Evolutionary conservation across 2,888 invertebrate species (phyloP).

Genomic region (Caenorhabditis sinica): DNA sequence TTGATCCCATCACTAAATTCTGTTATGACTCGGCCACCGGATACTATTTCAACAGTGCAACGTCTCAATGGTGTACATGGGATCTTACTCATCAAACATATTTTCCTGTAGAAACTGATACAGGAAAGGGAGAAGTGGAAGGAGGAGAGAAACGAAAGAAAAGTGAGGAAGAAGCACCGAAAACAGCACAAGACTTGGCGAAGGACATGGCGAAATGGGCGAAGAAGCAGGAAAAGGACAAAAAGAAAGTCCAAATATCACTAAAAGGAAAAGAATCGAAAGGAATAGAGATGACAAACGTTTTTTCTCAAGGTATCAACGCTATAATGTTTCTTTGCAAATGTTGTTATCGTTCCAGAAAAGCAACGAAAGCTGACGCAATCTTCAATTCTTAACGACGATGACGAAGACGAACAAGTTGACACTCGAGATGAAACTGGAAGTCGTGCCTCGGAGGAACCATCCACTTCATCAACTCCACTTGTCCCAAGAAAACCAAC

Average conservation of each 20-base stretch:
- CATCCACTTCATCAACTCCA: slow-evolving; percentile 24
- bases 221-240: slow-evolving; percentile 96
- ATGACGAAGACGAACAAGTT: slow-evolving; percentile 48
- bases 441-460: slow-evolving; percentile 28
- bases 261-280: slow-evolving; percentile 64
- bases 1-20: slow-evolving; percentile 93
- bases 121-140: slow-evolving; percentile 20
- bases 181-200: slow-evolving; percentile 81
- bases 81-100: slow-evolving; percentile 86
- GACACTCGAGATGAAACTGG: slow-evolving; percentile 4
- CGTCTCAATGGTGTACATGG: slow-evolving; percentile 96
- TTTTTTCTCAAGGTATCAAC: slow-evolving; percentile 55
- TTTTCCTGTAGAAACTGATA: slow-evolving; percentile 69
- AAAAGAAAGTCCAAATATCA: slow-evolving; percentile 84
- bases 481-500: slow-evolving; percentile 13
- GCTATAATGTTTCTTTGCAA: not conserved
- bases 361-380: slow-evolving; percentile 28
- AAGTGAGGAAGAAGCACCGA: slow-evolving; percentile 76
- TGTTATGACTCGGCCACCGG: slow-evolving; percentile 91
- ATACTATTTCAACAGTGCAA: slow-evolving; percentile 95
- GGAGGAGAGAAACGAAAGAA: slow-evolving; percentile 24
- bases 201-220: slow-evolving; percentile 95
- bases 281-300: slow-evolving; percentile 68
- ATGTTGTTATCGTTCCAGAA: not conserved
- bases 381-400: not conserved